Conservation (phyloP, 1,140 invertebrate genomes). For the Tenebrio molitor region DNA sequence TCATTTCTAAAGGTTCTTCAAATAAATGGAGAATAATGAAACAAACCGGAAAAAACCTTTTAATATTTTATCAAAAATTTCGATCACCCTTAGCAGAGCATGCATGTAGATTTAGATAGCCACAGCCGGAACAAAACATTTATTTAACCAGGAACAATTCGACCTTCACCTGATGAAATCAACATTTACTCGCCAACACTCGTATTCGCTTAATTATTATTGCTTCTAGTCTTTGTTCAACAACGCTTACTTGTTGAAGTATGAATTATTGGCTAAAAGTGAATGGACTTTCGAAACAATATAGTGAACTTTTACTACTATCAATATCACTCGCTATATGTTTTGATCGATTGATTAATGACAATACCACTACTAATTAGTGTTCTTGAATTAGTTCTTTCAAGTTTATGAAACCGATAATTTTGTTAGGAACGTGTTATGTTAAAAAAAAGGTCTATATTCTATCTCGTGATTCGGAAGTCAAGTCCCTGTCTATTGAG, state of each 20-base stretch:
- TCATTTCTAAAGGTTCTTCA: constrained; percentile 15
- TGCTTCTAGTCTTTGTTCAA: constrained; percentile 8
- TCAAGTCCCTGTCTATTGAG: too few relatives aligned
- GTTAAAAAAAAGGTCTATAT: too few relatives aligned
- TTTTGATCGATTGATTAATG: too few relatives aligned
- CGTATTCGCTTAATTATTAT: constrained; percentile 6
- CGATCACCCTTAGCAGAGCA: constrained; percentile 18
- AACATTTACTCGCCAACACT: constrained; percentile 14
- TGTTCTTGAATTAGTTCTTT: too few relatives aligned
- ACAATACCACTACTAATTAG: too few relatives aligned
- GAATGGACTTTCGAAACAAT: constrained; percentile 36
- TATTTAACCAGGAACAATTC: constrained; percentile 26
- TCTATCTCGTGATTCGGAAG: too few relatives aligned
- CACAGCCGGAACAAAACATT: constrained; percentile 9
- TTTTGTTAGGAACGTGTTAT: too few relatives aligned
- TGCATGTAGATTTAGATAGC: constrained; percentile 23
- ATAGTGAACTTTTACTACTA: constrained; percentile 17
- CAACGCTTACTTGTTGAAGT: constrained; percentile 1
- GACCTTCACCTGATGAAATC: constrained; percentile 31
- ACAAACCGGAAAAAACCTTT: constrained; percentile 18
- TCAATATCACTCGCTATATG: too few relatives aligned
- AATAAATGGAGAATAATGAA: neutral
- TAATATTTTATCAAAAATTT: constrained; percentile 26
- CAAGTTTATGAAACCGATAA: too few relatives aligned
- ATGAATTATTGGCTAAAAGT: constrained; percentile 34